Percentiles rank a stretch among this genome's conserved stretches.
Conservation (phyloP, 2,888 invertebrate genomes). For the Sipha maydis region DNA sequence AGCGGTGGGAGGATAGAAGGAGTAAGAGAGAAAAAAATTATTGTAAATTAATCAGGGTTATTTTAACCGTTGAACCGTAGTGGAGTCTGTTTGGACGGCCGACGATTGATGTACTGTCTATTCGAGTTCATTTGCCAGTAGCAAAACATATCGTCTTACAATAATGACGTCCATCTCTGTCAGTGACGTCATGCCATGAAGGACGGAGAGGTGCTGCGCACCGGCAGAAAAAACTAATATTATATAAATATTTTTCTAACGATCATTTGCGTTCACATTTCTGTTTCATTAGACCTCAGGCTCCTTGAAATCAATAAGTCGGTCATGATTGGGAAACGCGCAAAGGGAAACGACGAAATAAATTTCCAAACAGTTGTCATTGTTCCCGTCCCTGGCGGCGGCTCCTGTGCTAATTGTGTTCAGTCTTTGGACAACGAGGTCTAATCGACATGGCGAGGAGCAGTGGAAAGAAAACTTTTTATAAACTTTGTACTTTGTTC, state of each 20-base stretch:
- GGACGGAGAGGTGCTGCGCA: not conserved
- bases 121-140: conserved; percentile 29
- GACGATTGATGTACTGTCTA: conserved; percentile 46
- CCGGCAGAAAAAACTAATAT: not conserved
- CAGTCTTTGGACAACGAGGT: conserved; percentile 33
- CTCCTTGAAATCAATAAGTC: conserved; percentile 28
- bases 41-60: conserved; percentile 40
- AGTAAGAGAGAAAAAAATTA: not conserved
- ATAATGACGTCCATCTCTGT: conserved; percentile 37
- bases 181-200: conserved; percentile 19
- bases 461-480: conserved; percentile 18
- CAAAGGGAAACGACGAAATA: not conserved
- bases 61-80: conserved; percentile 32
- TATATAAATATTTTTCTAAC: conserved; percentile 29
- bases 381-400: conserved; percentile 26
- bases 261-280: conserved; percentile 3
- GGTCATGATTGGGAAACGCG: not conserved
- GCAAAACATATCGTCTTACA: conserved; percentile 49
- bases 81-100: conserved; percentile 41
- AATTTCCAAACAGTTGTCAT: conserved; percentile 39
- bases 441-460: conserved; percentile 18
- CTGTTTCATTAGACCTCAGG: conserved; percentile 24
- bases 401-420: conserved; percentile 45
- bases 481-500: conserved; percentile 49
- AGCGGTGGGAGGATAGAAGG: not conserved